Conservation (phyloP, 2,797 vertebrate genomes). For the Sebastes trivittatus region DNA sequence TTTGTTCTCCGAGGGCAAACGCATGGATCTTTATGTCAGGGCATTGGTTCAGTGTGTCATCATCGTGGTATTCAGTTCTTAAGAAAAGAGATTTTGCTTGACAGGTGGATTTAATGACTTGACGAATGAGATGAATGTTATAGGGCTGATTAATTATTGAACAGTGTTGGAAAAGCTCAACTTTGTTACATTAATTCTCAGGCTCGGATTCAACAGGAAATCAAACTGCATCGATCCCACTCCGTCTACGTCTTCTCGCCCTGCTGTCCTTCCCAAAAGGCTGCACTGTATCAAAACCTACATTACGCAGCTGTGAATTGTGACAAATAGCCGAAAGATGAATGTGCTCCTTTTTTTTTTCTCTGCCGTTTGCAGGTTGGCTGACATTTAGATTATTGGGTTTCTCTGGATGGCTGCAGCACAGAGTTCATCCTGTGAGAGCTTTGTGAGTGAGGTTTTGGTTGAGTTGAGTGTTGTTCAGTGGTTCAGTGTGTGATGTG, state of each 20-base stretch:
- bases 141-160: slow-evolving; percentile 48
- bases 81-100: background rate
- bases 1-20: background rate
- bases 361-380: background rate
- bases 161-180: slow-evolving; percentile 5
- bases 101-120: background rate
- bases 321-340: background rate
- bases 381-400: slow-evolving; percentile 25
- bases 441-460: background rate
- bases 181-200: slow-evolving; percentile 49
- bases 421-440: background rate
- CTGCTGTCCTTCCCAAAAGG: background rate
- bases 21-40: background rate
- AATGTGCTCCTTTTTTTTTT: background rate
- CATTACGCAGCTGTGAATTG: background rate
- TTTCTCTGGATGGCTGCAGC: slow-evolving; percentile 12
- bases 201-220: slow-evolving; percentile 45
- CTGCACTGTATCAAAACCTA: background rate
- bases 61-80: slow-evolving; percentile 7
- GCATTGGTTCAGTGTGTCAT: slow-evolving; percentile 38
- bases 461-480: background rate
- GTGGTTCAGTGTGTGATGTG: background rate
- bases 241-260: background rate
- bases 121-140: slow-evolving; percentile 29
- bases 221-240: slow-evolving; percentile 49